These are phyloP conservation scores for Xanthostigma xanthostigma DNA, from an alignment of 2,888 invertebrate genomes.

Conservation along the genomic window DNA sequence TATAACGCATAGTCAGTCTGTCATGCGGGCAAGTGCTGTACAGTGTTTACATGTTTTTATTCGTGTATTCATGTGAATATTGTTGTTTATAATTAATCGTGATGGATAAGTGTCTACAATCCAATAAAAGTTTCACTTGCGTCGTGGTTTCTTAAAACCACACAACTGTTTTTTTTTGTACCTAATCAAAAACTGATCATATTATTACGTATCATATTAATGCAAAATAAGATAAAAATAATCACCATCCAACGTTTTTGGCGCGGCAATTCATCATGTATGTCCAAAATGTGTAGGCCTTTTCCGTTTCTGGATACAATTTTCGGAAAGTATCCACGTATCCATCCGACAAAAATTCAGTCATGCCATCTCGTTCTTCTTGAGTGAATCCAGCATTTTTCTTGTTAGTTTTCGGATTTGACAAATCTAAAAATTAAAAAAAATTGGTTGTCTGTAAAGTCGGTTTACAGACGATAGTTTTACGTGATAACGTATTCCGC, in stretches of 20 bases:
- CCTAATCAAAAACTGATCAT: background rate
- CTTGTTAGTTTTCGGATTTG: conserved; percentile 85
- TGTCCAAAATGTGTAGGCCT: conserved; percentile 90
- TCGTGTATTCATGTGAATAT: no score
- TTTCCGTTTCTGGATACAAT: conserved; percentile 68
- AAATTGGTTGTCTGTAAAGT: no score
- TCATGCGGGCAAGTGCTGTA: no score
- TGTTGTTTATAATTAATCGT: no score
- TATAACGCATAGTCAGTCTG: no score
- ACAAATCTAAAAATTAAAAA: conserved; percentile 50
- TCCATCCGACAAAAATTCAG: conserved; percentile 61
- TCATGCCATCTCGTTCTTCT: conserved; percentile 87
- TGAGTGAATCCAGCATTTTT: conserved; percentile 91
- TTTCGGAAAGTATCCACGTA: conserved; percentile 80
- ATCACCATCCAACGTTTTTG: conserved; percentile 90
- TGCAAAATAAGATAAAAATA: conserved; percentile 6
- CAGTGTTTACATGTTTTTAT: no score
- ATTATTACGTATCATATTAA: background rate
- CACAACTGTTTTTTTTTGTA: no score
- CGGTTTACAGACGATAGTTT: no score
- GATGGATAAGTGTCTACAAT: no score
- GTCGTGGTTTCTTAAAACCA: no score
- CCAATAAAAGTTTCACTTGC: no score
- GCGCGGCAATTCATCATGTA: conserved; percentile 76
- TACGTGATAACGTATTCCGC: no score